Evolutionary conservation across 2,888 invertebrate genomes (phyloP), one percentile per base, ranked within the genome.

Genomic region (Drosophila niveifrons): DNA sequence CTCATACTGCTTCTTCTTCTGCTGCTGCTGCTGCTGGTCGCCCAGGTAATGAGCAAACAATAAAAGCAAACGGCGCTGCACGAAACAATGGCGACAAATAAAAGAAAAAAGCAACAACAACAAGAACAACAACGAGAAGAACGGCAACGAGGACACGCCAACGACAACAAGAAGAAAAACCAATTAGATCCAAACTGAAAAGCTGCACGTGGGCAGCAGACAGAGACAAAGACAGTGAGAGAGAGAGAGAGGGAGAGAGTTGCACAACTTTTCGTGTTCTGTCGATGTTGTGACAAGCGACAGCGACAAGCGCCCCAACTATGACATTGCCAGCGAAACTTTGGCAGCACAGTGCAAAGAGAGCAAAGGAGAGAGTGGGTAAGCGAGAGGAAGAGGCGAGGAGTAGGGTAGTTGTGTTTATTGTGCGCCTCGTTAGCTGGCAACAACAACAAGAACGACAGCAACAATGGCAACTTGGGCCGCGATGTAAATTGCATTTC

Each of bases 21-120:
- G 31, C 17, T 31, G 31, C 28, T 46, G 29, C 15, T 28, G 31
- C 50, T 71, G 36, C 66, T 72, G 64, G 64, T 75, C 80, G 82
- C 62, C 88, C 88, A 83, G 83, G 82, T 88, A 88, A 83, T 83
- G 88, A 83, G 83, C 83, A 83, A 88, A 83, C 83, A 88, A 86
- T 88, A 88, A 83, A 83, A 82, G 87, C 88, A 83, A 88, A 88
- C 80, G 81, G 64, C 71, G 56, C 71, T 70, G 73, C 78, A 83
- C 81, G 88, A 86, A 88, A 86, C 87, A 88, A 82, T 79, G 80
- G 73, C 63, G 68, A 68, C 63, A 66, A 66, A 56, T 23, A 62
- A 51, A 2, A 2, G 2, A 34, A 15, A 55, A 13, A 13, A 28
- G 28, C 10, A 10, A n/a, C 8, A 61, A 15, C 29, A 7, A 46